Percentiles rank a stretch among this genome's conserved stretches.
phyloP scores from a whole-genome alignment of 1,140 invertebrate genomes.

The Papilio dardanus region DNA sequence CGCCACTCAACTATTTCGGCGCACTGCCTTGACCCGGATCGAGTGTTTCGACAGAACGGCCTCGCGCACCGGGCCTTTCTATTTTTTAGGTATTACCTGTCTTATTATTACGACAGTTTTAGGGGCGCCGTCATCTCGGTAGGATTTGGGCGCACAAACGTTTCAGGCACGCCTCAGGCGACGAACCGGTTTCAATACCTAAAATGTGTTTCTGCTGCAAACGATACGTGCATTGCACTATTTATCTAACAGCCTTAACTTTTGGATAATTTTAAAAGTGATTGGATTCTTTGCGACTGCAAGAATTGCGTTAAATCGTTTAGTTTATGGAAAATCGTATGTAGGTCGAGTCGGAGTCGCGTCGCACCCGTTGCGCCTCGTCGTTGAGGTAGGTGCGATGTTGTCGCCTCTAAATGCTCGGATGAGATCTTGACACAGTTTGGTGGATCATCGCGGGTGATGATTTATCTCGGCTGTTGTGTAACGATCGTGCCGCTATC shows the following conservation, averaged over 20 bases:
- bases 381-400: conserved; percentile 45
- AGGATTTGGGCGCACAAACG: conserved; percentile 64
- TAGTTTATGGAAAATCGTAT: too few species aligned
- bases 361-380: conserved; percentile 44
- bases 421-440: conserved; percentile 78
- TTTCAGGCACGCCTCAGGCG: conserved; percentile 50
- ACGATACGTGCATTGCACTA: conserved; percentile 6
- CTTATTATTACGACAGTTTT: conserved; percentile 79
- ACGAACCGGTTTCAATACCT: conserved; percentile 55
- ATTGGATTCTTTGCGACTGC: not conserved
- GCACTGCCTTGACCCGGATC: conserved; percentile 80
- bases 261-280: conserved; percentile 12
- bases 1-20: conserved; percentile 80
- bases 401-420: conserved; percentile 45
- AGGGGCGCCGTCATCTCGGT: conserved; percentile 71
- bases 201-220: conserved; percentile 47
- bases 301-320: conserved; percentile 31
- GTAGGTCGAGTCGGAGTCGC: conserved; percentile 47
- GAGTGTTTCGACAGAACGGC: conserved; percentile 79
- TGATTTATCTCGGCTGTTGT: conserved; percentile 75
- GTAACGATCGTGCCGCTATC: conserved; percentile 70
- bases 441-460: conserved; percentile 69
- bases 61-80: conserved; percentile 81
- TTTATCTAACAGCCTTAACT: not conserved
- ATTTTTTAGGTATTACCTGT: conserved; percentile 82